Base-by-base conservation (phyloP, 2,113 vertebrate species). In the Bothrops jararaca region DNA sequence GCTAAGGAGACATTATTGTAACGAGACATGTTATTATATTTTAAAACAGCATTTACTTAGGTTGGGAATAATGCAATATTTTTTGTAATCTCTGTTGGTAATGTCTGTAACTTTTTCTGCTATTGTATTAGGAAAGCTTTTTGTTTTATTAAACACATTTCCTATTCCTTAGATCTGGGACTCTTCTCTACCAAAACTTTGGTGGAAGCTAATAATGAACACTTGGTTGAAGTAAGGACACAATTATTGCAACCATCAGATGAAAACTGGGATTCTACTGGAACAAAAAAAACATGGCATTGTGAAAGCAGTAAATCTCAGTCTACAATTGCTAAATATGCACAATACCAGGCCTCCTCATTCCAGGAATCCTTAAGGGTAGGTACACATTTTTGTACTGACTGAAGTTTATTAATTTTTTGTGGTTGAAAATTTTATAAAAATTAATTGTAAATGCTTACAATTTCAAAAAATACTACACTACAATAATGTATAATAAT, bases 351-450 rank as follows among this genome's bases (percentile, higher is more conserved):
- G 97, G 99, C 99, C 56, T 98, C 99, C 23, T 99, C 99, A 94
- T 99, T 99, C 98, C 99, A 99, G 97, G 99, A 99, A 97, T 99
- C 99, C 52, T 97, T 99, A 94, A 97, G 98, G 98, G 99, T 99
- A 95, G 98, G 98, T 98, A 54, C 22, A 39, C 45, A 2, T 45
- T 91, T 0, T 1, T 89, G 45, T 69, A 93, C 1, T 0, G 57
- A 8, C 93, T 87, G 15, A 52, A 85, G 0, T 8, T 0, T 22
- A 20, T 5, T 74, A 90, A 23, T 57, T 91, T 54, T 53, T 39
- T 39, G 90, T 39, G 34, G 34, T 69, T 48, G 26, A 89, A 0
- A 9, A 48, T 29, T 53, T 85, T 24, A 58, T 13, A 39, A 88
- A 91, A 74, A 20, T 10, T 69, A 93, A 1, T 12, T 50, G 92